phyloP scores from a whole-genome alignment of 2,888 invertebrate genomes.

The Ecdyonurus torrentis region DNA sequence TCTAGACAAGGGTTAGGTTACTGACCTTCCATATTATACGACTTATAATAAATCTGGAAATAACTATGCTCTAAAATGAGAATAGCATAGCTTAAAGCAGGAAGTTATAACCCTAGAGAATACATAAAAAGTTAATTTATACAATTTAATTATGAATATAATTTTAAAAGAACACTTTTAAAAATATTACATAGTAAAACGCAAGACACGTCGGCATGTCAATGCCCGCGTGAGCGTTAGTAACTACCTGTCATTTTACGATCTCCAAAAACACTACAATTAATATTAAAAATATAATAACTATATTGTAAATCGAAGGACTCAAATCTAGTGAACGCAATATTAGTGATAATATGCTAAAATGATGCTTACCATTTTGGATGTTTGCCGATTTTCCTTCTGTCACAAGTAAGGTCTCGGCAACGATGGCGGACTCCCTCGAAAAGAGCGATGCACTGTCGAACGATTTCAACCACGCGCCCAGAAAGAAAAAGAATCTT shows the following conservation, averaged over 20 bases:
- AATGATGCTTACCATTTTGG: conserved; percentile 51
- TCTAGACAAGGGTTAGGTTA: no score
- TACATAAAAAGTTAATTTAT: no score
- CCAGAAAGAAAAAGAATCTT: no score
- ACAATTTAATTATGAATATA: no score
- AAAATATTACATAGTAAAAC: neutral
- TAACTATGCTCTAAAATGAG: no score
- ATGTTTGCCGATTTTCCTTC: conserved; percentile 63
- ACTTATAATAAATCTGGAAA: no score
- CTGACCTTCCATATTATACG: no score
- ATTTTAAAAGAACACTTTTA: no score
- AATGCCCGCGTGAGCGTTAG: neutral
- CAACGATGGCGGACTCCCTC: conserved; percentile 75
- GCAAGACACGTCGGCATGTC: conserved; percentile 3
- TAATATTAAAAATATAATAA: neutral
- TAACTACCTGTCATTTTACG: neutral
- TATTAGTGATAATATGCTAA: neutral
- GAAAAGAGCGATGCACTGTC: conserved; percentile 49
- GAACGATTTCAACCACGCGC: neutral
- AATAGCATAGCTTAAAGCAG: no score
- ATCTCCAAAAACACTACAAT: neutral
- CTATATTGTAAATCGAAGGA: neutral
- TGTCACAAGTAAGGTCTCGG: conserved; percentile 56
- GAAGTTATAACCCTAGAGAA: no score
- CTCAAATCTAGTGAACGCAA: neutral